Base-by-base conservation (phyloP, 2,888 invertebrate genomes). In the Idaea aversata region DNA sequence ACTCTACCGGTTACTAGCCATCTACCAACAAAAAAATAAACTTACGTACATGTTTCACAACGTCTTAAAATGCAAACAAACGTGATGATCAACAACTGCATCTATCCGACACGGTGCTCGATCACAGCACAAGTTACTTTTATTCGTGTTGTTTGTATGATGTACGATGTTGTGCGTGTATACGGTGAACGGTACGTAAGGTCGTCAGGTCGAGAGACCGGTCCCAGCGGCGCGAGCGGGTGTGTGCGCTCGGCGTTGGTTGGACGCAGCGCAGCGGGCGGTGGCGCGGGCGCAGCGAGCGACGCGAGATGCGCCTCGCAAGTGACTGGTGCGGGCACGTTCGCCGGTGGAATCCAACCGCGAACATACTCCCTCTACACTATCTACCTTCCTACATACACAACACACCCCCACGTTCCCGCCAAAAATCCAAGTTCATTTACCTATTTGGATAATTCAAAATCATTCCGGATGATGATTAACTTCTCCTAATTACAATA, bases 141-240 rank as follows among this genome's bases (percentile, higher is more conserved):
- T 77, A 71, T 77, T 77, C 72, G 60, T 64, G 60, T 65, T 68
- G 69, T 67, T 57, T 65, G 59, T 61, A 62, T 62, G 63, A 86
- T 89, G 87, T 88, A 87, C 85, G 84, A 77, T 79, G 85, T 81
- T 83, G 81, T 84, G 85, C 82, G 85, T 88, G 88, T 88, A 87
- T 89, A 79, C 78, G 83, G 89, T 88, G 89, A 90, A 88, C 88
- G 90, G 90, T 88, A 86, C 90, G 92, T 93, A 78, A 78, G 74
- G 68, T 65, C 67, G 69, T 67, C 73, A 75, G 77, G 76, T 72
- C 68, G 72, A 75, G 78, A 79, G 77, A 65, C 70, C 65, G 67
- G 81, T 82, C 79, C 74, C 58, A 15, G 16, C 10, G 57, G 16
- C 10, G 57, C 3, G 57, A 57, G 57, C 15, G 13, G 57, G 13